Evolutionary conservation across 1,140 invertebrate species (phyloP), one percentile per base, ranked within the genome.

Genomic region (Macrosteles quadrilineatus): DNA sequence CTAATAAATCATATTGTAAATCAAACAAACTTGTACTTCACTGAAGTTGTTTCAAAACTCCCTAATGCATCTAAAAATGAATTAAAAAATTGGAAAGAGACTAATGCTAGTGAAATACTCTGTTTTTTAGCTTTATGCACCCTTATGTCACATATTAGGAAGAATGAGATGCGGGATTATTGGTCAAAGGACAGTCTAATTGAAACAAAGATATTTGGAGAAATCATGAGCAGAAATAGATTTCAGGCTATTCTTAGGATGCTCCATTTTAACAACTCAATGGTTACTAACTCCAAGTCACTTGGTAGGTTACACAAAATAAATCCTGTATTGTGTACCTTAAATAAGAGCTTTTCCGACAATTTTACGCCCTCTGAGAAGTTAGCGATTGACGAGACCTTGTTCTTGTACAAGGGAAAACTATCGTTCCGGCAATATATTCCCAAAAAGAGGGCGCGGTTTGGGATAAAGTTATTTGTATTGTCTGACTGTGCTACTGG

Each of bases 401-500:
- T 50, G n/a, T 50, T 50, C n/a, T 21, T 50, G 21, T 50, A 19
- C 47, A 50, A 50, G n/a, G 47, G 47, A 17, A 50, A 21, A n/a
- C n/a, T 50, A 4, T 3, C 21, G 3, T 50, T 50, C 21, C 6
- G n/a, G 4, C 47, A 50, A 21, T 50, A 19, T 50, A 19, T 50
- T 21, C 47, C 47, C 4, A 14, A 36, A 36, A 36, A 36, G 14
- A 36, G n/a, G n/a, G 47, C 47, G 4, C 14, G 47, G n/a, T 50
- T 50, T 50, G 47, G 47, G 47, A 50, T 50, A 50, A 19, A 19
- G n/a, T 19, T 50, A 50, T 19, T 50, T 17, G 3, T 21, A 9
- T 50, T 50, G 21, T 50, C 47, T 50, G 47, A 50, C 47, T 19
- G 47, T 19, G 75, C 14, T 17, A 50, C 47, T 11, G 47, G 6